phyloP scores from a whole-genome alignment of 2,113 vertebrate species.

The Lophura nycthemera region DNA sequence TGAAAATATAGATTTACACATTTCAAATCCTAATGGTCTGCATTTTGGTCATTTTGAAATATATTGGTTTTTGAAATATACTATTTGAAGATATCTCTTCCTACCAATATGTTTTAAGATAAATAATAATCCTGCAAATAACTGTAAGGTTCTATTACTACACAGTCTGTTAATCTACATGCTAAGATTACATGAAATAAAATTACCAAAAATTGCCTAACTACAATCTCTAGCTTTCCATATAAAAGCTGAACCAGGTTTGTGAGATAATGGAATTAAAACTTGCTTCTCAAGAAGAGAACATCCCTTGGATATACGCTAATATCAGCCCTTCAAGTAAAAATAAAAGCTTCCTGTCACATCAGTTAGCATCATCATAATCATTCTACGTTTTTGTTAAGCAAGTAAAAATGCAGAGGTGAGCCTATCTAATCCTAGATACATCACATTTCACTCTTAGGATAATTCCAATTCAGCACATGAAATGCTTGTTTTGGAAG shows the following conservation, averaged over 20 bases:
- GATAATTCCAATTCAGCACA: not conserved
- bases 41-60: not conserved
- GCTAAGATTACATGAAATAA: not conserved
- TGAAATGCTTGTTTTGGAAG: not conserved
- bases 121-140: not conserved
- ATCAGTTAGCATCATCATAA: not conserved
- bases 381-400: not conserved
- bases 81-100: not conserved
- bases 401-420: not conserved
- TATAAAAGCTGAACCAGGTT: not conserved
- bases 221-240: not conserved
- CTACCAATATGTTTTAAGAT: not conserved
- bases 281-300: not conserved
- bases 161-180: not conserved
- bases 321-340: not conserved
- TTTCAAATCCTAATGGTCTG: not conserved
- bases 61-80: not conserved
- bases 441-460: not conserved
- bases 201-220: not conserved
- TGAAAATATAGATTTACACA: not conserved
- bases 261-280: not conserved
- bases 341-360: rapidly evolving
- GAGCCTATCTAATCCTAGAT: not conserved
- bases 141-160: not conserved
- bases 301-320: not conserved